Conservation (phyloP, 2,797 vertebrate genomes). For the Crenuchus spilurus region DNA sequence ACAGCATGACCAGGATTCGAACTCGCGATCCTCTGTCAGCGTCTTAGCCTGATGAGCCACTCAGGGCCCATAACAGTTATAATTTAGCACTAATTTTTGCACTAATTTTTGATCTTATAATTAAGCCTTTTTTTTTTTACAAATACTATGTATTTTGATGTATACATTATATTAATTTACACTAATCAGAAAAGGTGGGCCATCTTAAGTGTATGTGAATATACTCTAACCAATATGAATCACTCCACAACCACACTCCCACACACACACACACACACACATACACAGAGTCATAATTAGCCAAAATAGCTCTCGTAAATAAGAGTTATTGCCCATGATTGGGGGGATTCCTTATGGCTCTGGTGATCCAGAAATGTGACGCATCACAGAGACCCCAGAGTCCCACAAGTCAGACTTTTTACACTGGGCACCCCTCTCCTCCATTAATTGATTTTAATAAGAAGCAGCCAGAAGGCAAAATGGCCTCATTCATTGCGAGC, state of each 20-base stretch:
- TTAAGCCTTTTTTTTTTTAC: no score
- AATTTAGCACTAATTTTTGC: no score
- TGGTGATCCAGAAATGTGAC: constrained; percentile 79
- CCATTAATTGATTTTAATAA: constrained; percentile 84
- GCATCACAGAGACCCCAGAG: constrained; percentile 73
- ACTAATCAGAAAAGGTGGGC: no score
- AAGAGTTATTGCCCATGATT: constrained; percentile 75
- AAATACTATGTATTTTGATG: no score
- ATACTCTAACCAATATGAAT: neutral
- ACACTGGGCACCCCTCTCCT: constrained; percentile 68
- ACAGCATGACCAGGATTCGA: no score
- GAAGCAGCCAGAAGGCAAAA: constrained; percentile 73
- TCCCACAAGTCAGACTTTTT: constrained; percentile 76
- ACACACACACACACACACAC: constrained; percentile 61
- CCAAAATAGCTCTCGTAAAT: constrained; percentile 76
- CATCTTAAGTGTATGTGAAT: no score
- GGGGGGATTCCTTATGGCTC: constrained; percentile 79
- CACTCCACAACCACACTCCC: constrained; percentile 63
- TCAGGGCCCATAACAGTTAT: no score
- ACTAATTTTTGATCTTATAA: no score
- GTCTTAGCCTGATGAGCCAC: no score
- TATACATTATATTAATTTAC: no score
- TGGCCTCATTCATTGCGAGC: constrained; percentile 74
- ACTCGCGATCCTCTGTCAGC: no score
- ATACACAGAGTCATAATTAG: constrained; percentile 74